phyloP scores from a whole-genome alignment of 2,113 vertebrate genomes.

The Erinaceus europaeus region DNA sequence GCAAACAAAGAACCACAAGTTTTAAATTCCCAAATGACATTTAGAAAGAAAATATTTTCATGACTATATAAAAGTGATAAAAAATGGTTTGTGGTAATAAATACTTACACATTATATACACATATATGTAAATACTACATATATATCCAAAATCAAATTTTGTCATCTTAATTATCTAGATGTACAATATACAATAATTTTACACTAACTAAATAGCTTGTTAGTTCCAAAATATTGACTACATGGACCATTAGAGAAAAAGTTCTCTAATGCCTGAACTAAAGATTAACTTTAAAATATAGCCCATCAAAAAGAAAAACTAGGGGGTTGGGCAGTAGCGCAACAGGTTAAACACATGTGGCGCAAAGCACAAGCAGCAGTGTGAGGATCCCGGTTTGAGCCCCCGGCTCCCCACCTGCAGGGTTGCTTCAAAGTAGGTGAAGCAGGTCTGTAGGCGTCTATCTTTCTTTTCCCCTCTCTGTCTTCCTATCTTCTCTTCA shows the following conservation, averaged over 20 bases:
- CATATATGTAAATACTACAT: background rate
- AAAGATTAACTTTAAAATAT: background rate
- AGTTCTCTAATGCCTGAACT: background rate
- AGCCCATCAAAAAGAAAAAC: background rate
- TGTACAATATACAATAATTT: slow-evolving; percentile 17
- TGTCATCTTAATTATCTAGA: background rate
- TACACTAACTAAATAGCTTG: background rate
- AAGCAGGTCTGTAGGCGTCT: too few species aligned
- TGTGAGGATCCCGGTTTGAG: too few species aligned
- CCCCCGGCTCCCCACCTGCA: too few species aligned
- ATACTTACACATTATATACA: background rate
- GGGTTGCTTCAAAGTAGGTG: too few species aligned
- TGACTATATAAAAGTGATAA: background rate
- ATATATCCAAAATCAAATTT: background rate
- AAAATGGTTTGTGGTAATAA: slow-evolving; percentile 9
- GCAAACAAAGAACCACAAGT: slow-evolving; percentile 45
- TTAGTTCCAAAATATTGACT: slow-evolving; percentile 32
- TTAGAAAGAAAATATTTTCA: slow-evolving; percentile 47
- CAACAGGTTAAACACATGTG: too few species aligned
- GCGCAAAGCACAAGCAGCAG: too few species aligned
- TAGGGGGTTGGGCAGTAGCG: too few species aligned
- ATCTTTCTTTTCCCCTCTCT: too few species aligned
- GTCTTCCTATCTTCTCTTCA: too few species aligned
- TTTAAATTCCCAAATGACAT: slow-evolving; percentile 6
- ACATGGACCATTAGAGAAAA: background rate